Conservation (phyloP, 2,113 vertebrate genomes). For the Larimichthys crocea region DNA sequence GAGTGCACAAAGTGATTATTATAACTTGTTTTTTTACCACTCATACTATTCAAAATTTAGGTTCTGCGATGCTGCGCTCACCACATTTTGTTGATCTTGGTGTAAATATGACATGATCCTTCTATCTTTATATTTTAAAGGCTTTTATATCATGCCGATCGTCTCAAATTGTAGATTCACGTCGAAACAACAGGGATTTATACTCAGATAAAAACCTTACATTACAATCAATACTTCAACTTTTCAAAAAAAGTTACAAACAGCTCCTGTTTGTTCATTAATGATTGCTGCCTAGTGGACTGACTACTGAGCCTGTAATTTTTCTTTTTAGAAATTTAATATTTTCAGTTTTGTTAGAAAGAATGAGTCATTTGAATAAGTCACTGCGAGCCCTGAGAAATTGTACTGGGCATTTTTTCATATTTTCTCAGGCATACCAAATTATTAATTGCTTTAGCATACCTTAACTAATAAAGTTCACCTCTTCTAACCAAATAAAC, state of each 20-base stretch:
- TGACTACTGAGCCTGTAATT: neutral
- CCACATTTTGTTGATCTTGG: neutral
- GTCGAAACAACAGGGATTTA: neutral
- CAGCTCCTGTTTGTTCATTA: neutral
- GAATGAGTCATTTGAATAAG: neutral
- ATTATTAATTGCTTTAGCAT: no score
- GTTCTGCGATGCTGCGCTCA: neutral
- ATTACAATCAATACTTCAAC: neutral
- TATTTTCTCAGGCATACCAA: neutral
- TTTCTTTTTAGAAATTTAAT: neutral
- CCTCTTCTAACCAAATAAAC: neutral
- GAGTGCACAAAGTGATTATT: constrained; percentile 1
- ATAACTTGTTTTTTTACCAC: neutral
- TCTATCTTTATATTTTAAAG: neutral
- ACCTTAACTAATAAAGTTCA: neutral
- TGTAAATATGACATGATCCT: neutral
- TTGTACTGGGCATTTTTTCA: neutral
- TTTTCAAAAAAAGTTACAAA: neutral
- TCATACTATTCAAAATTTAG: neutral
- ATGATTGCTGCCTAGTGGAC: neutral
- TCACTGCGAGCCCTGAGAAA: neutral
- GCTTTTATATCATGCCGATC: neutral
- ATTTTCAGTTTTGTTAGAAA: neutral
- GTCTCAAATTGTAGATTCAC: neutral
- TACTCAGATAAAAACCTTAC: neutral